Evolutionary conservation across 2,888 invertebrate species (phyloP).

Genomic region (Drosophila cracens): DNA sequence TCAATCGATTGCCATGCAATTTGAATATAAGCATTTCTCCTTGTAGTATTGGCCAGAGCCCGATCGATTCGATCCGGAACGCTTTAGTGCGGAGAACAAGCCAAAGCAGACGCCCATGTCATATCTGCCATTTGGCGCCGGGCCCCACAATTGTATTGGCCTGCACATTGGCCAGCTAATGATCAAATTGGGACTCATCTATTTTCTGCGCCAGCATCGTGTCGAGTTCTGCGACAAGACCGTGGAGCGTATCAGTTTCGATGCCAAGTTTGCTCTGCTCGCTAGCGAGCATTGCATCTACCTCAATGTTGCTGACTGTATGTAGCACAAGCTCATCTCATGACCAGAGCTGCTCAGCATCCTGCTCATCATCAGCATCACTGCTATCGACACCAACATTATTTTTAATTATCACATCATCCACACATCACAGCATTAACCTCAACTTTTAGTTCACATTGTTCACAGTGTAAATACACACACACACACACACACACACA

Average conservation of each 20-base stretch:
- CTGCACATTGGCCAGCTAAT: conserved; percentile 81
- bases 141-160: conserved; percentile 83
- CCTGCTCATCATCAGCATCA: neutral
- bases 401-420: neutral
- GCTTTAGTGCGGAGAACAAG: conserved; percentile 79
- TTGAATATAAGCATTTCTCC: neutral
- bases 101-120: conserved; percentile 78
- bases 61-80: conserved; percentile 83
- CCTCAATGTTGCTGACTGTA: conserved; percentile 77
- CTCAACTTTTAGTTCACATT: conserved; percentile 11
- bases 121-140: conserved; percentile 83
- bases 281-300: conserved; percentile 78
- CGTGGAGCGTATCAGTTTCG: conserved; percentile 75
- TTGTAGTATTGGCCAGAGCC: conserved; percentile 83
- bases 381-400: conserved; percentile 8
- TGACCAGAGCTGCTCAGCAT: conserved; percentile 4
- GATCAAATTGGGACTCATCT: conserved; percentile 82
- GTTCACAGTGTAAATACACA: conserved; percentile 7
- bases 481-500: neutral
- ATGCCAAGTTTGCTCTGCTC: conserved; percentile 78
- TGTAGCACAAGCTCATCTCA: conserved; percentile 47
- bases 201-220: conserved; percentile 81
- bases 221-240: conserved; percentile 80
- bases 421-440: neutral
- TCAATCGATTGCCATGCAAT: too few species aligned